Evolutionary conservation across 2,888 invertebrate genomes (phyloP), one percentile per base, ranked within the genome.

Genomic region (Diaperis boleti): DNA sequence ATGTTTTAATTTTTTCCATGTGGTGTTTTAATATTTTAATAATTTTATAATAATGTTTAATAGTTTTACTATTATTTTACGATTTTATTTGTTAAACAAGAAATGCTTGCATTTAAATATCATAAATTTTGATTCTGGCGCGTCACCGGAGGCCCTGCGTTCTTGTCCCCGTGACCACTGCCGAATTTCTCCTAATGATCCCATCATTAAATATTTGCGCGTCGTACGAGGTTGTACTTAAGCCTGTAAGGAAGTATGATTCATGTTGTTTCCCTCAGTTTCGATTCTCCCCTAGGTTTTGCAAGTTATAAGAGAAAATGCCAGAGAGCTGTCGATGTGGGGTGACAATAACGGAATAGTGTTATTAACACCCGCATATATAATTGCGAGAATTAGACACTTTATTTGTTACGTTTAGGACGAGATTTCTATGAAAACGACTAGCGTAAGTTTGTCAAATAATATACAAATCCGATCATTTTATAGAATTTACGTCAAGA

Each of bases 201-300:
- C 61, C 70, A 72, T 75, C 76, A 75, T 75, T 76, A 73, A 75
- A 76, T 75, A 75, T 75, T 75, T 76, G 75, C 70, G 71, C 70
- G 66, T 39, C 20, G 26, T 52, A 18, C 52, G 20, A 52, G 52
- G 37, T 39, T 66, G 71, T 66, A 66, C 63, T 67, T 65, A 71
- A 73, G 61, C 68, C 69, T 64, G 71, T 69, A 76, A 77, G 76
- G 76, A 78, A 77, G 77, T 72, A 79, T 79, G 79, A 79, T 72
- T 79, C 79, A 79, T 78, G 70, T 76, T 68, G 77, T 78, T 77
- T 77, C 78, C 79, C 79, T 79, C 74, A 78, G 74, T 78, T 77
- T 72, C 69, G 72, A 78, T 75, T 74, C 72, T 71, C 75, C 74
- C 77, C 74, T 73, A 62, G 63, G 74, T 75, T 76, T 74, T 69